phyloP scores from a whole-genome alignment of 1,140 invertebrate species.

The Archivesica marissinica region DNA sequence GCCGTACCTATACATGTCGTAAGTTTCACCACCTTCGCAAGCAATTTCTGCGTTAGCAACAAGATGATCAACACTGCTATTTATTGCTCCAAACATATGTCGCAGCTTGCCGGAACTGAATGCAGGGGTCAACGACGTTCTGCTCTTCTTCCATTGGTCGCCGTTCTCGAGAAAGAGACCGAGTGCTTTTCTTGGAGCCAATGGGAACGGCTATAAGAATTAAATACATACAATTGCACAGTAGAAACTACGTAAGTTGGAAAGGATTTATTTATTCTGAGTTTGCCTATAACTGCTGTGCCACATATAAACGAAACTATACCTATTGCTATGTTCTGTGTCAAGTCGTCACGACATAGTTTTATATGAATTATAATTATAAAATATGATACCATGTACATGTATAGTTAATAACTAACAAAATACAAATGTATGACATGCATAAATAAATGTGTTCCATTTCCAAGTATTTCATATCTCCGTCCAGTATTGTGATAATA shows the following conservation, averaged over 20 bases:
- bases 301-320: no score
- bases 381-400: no score
- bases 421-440: no score
- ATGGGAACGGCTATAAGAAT: slow-evolving; percentile 73
- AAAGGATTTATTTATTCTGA: no score
- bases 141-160: slow-evolving; percentile 75
- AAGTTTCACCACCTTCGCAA: slow-evolving; percentile 31
- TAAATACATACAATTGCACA: not conserved
- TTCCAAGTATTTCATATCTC: no score
- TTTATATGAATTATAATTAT: no score
- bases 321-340: no score
- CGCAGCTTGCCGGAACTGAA: slow-evolving; percentile 79
- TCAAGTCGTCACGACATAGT: no score
- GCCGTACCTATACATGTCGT: slow-evolving; percentile 72
- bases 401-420: no score
- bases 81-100: slow-evolving; percentile 76
- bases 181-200: slow-evolving; percentile 78
- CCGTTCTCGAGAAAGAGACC: slow-evolving; percentile 79
- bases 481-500: no score
- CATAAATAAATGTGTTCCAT: no score
- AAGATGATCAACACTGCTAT: slow-evolving; percentile 71
- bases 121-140: slow-evolving; percentile 74
- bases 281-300: no score
- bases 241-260: not conserved
- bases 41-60: slow-evolving; percentile 67